Base-by-base conservation (phyloP, 2,113 vertebrate species). In the Balaeniceps rex region DNA sequence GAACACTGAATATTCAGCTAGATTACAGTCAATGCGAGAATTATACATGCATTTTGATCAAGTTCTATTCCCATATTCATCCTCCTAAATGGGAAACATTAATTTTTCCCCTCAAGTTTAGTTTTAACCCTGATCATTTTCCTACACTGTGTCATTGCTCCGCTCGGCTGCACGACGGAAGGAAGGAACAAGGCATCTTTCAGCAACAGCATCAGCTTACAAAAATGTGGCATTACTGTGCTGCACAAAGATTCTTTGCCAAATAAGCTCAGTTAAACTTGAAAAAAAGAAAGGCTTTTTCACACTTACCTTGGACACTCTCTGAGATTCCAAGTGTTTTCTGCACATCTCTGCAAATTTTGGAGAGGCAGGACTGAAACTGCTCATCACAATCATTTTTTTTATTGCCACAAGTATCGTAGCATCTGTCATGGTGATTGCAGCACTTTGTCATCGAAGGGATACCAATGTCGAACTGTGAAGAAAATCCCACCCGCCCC, bases 361-460 rank as follows among this genome's bases (percentile, higher is more conserved):
- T 99, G 94, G 99, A 99, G 33, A 99, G 98, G 83, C 99, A 99
- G 22, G 96, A 97, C 88, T 99, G 99, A 97, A 99, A 99, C 92
- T 98, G 96, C 79, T 99, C 98, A 7, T 99, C 99, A 21, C 99
- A 99, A 72, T 99, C 99, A 3, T 98, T 98, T 96, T 99, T 99
- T 96, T 98, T 97, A 12, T 93, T 97, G 19, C 99, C 99, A 29
- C 99, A 99, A 40, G 99, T 99, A 94, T 99, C 99, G 0, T 99
- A 99, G 97, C 99, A 99, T 88, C 99, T 98, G 96, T 99, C 99
- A 0, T 99, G 99, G 28, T 98, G 98, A 97, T 99, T 99, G 97
- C 99, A 99, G 96, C 99, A 99, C 97, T 98, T 99, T 9, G 99
- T 99, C 99, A 99, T 99, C 18, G 99, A 99, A 5, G 99, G 99